Base-by-base conservation (phyloP, 2,797 vertebrate species). In the Cirrhinus mrigala region DNA sequence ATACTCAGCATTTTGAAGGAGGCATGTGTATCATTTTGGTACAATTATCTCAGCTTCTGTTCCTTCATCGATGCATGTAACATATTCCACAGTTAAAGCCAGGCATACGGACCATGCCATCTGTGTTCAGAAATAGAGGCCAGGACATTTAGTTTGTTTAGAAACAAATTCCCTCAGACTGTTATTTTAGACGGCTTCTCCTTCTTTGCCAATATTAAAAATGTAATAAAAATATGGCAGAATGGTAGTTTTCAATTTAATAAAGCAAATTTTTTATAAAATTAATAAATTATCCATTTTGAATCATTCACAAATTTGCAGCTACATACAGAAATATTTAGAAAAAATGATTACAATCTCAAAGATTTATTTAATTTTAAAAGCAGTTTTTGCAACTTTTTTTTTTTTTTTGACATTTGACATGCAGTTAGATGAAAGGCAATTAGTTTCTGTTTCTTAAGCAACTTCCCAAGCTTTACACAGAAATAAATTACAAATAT, bases 1-100 rank as follows among this genome's bases (percentile, higher is more conserved):
- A 86, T 82, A 89, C 50, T 77, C 66, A 8, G 66, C 78, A 81
- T 83, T 86, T 88, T 62, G 78, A 84, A 85, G 62, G 81, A 86
- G 83, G 86, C 90, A 87, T 89, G 86, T 85, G 86, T 87, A 83
- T 87, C 83, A 87, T 88, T 91, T 90, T 90, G 27, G 71, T 88
- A 85, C 87, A 90, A 90, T 90, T 91, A 90, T 87, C 88, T 88
- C 82, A 82, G 84, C 88, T 90, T 90, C 90, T 88, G 89, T 88
- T 89, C 33, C 81, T 84, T 86, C 89, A 87, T 50, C 88, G 87
- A 87, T 76, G 90, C 89, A 89, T 89, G 88, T 86, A 88, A 88
- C 87, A 82, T 82, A 86, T 86, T 88, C 86, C 71, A 54, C 84
- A 76, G 82, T 85, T 85, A 78, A 77, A 81, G 16, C 83, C 54